Evolutionary conservation across 2,113 vertebrate genomes (phyloP), one percentile per base, ranked within the genome.

Genomic region (Mustelus asterias): DNA sequence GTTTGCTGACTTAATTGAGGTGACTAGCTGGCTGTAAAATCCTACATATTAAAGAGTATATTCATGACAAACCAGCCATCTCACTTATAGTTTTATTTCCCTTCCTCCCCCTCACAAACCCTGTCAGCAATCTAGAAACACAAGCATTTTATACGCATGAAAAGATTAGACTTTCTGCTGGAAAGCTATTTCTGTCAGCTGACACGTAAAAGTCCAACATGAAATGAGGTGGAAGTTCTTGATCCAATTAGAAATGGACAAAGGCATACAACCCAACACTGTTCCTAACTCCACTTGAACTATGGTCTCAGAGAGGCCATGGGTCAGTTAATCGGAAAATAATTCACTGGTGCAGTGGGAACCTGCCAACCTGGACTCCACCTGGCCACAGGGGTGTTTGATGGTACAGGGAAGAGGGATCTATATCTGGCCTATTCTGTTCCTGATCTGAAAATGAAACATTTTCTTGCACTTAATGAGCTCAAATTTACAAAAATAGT

Each of bases 1-100:
- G 97, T 96, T 98, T 97, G 97, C 97, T 97, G 97, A 97, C 97
- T 98, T 97, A 97, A 97, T 48, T 70, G 69, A n/a, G 96, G 96
- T 95, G 97, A 98, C 97, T 98, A 97, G 97, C 98, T 98, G 98
- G 98, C 98, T 98, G 98, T 98, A 98, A 98, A 98, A 98, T 98
- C 97, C 97, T 98, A 98, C 98, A 97, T 98, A 98, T 98, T 98
- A 98, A 98, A 98, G 97, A 98, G 97, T 97, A 98, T 98, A 98
- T 98, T 98, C 98, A 97, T 98, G 97, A 98, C 97, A 97, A 97
- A 93, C 60, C 33, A 65, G 60, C 58, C 58, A 93, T 93, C 60
- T 67, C 60, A 65, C 37, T 60, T n/a, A 65, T 65, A 33, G 89
- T n/a, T 90, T 83, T 93, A 93, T 93, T 92, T 65, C 7, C 16